Conservation (phyloP, 2,113 vertebrate species). For the Platysternon megacephalum region DNA sequence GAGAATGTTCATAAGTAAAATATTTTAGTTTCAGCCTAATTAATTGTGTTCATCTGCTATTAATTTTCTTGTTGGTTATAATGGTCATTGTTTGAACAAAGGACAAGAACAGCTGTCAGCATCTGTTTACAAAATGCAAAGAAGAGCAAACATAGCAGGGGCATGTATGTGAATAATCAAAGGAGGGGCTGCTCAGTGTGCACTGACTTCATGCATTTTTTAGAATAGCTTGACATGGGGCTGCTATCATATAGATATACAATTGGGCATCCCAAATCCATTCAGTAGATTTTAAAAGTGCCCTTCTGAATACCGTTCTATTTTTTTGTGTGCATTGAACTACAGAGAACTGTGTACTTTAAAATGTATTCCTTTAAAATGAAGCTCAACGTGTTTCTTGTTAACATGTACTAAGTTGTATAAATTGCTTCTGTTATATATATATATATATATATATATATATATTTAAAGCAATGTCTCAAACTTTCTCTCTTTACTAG, state of each 20-base stretch:
- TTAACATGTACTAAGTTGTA: background rate
- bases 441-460: background rate
- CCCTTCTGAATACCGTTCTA: background rate
- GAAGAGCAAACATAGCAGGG: conserved; percentile 10
- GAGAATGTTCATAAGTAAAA: background rate
- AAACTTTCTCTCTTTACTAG: background rate
- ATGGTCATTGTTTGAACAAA: background rate
- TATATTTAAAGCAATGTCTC: background rate
- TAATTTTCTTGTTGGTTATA: background rate
- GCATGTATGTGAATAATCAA: background rate
- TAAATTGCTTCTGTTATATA: background rate
- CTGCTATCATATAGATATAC: background rate
- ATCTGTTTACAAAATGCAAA: conserved; percentile 65
- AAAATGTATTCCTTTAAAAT: background rate
- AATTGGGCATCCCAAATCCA: background rate
- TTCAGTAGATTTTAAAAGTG: background rate
- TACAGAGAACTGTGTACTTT: background rate
- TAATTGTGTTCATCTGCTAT: background rate
- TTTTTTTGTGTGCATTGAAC: background rate
- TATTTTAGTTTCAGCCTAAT: background rate
- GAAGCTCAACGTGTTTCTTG: fast-evolving
- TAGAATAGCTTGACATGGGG: background rate
- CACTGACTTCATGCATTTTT: background rate
- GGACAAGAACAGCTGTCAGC: conserved; percentile 24
- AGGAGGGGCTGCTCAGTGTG: background rate